Evolutionary conservation across 2,113 vertebrate species (phyloP), one percentile per base, ranked within the genome.

Genomic region (Cichladusa arquata): DNA sequence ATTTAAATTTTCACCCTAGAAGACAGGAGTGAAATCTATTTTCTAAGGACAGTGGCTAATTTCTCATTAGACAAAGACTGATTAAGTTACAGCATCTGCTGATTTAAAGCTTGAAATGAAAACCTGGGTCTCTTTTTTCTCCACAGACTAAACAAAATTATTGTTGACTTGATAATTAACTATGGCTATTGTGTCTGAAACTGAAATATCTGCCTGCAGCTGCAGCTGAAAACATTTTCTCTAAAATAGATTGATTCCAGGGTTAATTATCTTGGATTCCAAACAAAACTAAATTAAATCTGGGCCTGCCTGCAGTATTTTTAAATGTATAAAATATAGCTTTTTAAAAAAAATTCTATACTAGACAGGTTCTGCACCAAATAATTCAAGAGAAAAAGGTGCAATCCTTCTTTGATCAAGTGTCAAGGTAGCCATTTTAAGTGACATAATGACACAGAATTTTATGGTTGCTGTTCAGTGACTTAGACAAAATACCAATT

Each of bases 141-240:
- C 40, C 81, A 62, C 77, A 81, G 36, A 81, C 73, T 82, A 91
- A 86, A 90, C 24, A 84, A 70, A 96, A 93, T 94, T 92, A 83
- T 82, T 95, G 54, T 93, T 91, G 81, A 74, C 62, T 81, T 36
- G 82, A 64, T 94, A 94, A 97, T 96, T 96, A 95, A 82, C 88
- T 96, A n/a, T 4, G 2, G 45, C 62, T 95, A 82, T 95, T 92
- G 25, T 88, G 91, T 77, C 45, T 89, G 65, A 94, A 93, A 93
- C 29, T 57, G 67, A 85, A 91, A 89, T 87, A 84, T 57, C 56
- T 83, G 88, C 90, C 92, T 94, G 66, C 70, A 95, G 87, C 81
- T 92, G 86, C 67, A 86, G 48, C 65, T 83, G 64, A 58, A 93
- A 85, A 94, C n/a, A 71, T 65, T 93, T 96, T 86, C 19, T 76